Evolutionary conservation across 2,797 vertebrate species (phyloP).

Genomic region (Cuculus canorus): DNA sequence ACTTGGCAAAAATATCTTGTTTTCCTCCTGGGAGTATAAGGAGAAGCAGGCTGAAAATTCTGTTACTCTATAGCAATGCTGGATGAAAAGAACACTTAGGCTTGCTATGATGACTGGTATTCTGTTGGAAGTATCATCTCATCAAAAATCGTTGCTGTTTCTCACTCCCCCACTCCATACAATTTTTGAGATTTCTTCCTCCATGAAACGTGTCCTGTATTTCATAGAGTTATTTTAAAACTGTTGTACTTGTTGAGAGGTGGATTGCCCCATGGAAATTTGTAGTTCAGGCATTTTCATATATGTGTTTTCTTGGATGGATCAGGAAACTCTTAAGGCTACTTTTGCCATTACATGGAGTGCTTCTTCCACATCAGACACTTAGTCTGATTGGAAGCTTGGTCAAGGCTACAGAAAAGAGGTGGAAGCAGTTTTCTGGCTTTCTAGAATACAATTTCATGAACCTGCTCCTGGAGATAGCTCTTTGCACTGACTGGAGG

Average conservation of each 20-base stretch:
- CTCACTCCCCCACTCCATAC: rapidly evolving
- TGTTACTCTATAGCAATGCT: not conserved
- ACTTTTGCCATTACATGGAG: not conserved
- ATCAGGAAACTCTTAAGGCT: not conserved
- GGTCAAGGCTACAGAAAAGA: not conserved
- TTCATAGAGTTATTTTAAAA: not conserved
- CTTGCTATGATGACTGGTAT: not conserved
- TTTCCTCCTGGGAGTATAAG: constrained; percentile 42
- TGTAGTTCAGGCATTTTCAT: not conserved
- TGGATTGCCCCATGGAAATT: not conserved
- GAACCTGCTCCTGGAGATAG: not conserved
- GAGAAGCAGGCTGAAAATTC: constrained; percentile 15
- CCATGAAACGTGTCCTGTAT: not conserved
- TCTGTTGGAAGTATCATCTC: not conserved
- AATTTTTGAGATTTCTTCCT: not conserved
- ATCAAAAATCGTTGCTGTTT: not conserved
- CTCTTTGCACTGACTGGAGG: not conserved
- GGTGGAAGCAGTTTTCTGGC: not conserved
- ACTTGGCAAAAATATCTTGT: constrained; percentile 52
- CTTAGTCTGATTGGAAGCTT: not conserved
- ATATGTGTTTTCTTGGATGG: not conserved
- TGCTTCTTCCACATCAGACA: not conserved
- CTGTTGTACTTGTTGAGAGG: not conserved
- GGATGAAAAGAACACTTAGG: not conserved
- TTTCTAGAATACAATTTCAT: not conserved